Evolutionary conservation across 2,113 vertebrate species (phyloP).

Genomic region (Cepphus grylle): DNA sequence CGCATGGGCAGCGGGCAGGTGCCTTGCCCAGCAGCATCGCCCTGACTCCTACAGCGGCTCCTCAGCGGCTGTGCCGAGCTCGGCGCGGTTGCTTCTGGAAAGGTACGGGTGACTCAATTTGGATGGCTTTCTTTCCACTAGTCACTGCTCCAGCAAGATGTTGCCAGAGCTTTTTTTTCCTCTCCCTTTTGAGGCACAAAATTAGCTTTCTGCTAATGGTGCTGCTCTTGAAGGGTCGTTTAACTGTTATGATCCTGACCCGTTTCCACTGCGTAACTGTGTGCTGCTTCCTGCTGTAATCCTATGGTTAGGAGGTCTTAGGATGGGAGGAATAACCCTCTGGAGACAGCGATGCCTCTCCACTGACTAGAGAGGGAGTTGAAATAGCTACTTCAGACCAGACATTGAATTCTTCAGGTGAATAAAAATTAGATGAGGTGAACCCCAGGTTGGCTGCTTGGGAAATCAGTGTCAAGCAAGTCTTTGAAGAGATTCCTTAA

Average conservation of each 20-base stretch:
- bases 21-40: neutral
- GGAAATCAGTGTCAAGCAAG: neutral
- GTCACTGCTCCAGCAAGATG: neutral
- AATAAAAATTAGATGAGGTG: constrained; percentile 31
- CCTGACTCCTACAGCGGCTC: neutral
- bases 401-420: constrained; percentile 6
- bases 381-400: neutral
- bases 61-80: fast-evolving
- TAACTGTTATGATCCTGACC: neutral
- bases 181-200: neutral
- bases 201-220: neutral
- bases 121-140: neutral
- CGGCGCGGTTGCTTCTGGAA: fast-evolving
- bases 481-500: neutral
- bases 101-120: neutral
- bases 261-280: neutral
- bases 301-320: neutral
- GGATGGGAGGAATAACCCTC: neutral
- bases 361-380: neutral
- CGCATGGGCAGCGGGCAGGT: fast-evolving
- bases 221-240: neutral
- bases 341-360: neutral
- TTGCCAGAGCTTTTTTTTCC: neutral
- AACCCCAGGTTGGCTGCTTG: neutral
- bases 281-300: neutral